Percentiles rank a stretch among this genome's conserved stretches.
Evolutionary conservation across 2,113 vertebrate genomes (phyloP).

Genomic region (Mormyrus lacerda): DNA sequence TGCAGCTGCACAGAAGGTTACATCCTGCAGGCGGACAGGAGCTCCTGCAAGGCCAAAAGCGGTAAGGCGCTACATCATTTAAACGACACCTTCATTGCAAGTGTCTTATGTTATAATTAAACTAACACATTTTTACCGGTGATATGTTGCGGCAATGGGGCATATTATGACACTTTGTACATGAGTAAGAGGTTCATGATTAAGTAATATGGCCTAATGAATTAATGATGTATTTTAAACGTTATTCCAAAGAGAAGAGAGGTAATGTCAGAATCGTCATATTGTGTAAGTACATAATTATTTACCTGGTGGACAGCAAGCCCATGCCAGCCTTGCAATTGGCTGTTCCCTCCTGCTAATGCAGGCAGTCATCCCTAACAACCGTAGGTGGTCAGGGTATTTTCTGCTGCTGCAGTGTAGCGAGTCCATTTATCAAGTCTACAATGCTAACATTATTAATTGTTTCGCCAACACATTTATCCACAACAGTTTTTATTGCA

Average conservation of each 20-base stretch:
- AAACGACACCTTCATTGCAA: not conserved
- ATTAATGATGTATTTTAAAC: not conserved
- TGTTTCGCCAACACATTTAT: not conserved
- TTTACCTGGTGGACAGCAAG: not conserved
- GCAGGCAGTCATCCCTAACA: not conserved
- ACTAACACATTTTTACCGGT: not conserved
- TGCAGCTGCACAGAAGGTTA: slow-evolving; percentile 92
- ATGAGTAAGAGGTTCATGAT: not conserved
- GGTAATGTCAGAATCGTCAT: not conserved
- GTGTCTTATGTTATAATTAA: not conserved
- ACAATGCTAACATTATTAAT: not conserved
- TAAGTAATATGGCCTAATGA: not conserved
- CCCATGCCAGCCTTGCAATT: not conserved
- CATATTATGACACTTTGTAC: not conserved
- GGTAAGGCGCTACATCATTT: slow-evolving; percentile 64
- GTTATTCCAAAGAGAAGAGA: not conserved
- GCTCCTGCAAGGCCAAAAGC: slow-evolving; percentile 84
- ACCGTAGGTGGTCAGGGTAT: not conserved
- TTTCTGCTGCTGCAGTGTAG: not conserved
- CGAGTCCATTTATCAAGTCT: not conserved
- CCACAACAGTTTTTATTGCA: not conserved
- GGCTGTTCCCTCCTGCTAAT: not conserved
- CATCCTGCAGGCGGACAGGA: slow-evolving; percentile 78
- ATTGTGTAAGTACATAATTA: not conserved
- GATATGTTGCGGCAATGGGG: not conserved